Percentiles rank a stretch among this genome's conserved stretches.
These are phyloP conservation scores for Ips nitidus DNA, from an alignment of 1,140 invertebrate genomes.

Conservation along the genomic window DNA sequence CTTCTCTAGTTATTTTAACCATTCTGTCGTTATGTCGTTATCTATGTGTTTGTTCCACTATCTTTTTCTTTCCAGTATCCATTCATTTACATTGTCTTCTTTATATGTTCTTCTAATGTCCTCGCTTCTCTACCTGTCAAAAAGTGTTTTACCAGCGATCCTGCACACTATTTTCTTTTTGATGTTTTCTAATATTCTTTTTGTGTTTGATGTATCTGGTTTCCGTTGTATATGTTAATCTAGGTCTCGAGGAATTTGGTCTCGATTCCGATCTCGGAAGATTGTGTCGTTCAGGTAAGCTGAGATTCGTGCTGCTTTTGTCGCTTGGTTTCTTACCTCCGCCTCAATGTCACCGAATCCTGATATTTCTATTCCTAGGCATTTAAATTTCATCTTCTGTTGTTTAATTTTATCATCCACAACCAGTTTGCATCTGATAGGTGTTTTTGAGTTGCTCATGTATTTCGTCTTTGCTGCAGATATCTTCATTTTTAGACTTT, in stretches of 20 bases:
- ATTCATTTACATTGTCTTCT: constrained; percentile 1
- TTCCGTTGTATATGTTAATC: neutral
- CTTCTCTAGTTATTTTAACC: constrained; percentile 2
- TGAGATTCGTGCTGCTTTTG: too few species aligned
- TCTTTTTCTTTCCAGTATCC: neutral
- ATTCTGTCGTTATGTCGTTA: neutral
- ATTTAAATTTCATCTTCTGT: neutral
- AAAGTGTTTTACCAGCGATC: neutral
- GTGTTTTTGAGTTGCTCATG: too few species aligned
- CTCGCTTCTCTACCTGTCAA: neutral
- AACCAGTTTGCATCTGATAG: too few species aligned
- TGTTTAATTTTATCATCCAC: too few species aligned
- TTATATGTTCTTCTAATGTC: neutral
- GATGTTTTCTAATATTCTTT: neutral
- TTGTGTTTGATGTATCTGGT: neutral
- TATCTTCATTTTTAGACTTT: constrained; percentile 4
- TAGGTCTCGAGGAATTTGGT: neutral
- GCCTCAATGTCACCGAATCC: neutral
- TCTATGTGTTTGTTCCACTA: neutral
- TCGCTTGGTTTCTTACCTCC: too few species aligned
- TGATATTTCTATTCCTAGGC: neutral
- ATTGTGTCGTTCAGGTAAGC: too few species aligned
- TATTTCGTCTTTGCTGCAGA: neutral
- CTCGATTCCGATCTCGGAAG: neutral
- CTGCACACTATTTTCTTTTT: constrained; percentile 1